Conservation (phyloP, 2,113 vertebrate genomes). For the Hypomesus transpacificus region DNA sequence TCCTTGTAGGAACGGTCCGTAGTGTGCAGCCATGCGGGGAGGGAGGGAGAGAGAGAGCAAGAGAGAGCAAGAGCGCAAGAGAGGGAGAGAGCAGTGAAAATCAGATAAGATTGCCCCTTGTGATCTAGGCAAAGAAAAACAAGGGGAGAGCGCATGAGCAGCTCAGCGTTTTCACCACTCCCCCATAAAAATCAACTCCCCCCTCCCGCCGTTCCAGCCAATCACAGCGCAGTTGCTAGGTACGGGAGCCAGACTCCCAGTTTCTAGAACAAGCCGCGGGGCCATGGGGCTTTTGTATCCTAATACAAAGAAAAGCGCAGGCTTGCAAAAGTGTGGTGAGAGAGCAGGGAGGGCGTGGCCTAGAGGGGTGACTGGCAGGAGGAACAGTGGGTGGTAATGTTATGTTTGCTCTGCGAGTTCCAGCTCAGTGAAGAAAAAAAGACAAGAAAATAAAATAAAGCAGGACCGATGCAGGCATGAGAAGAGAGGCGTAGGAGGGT, state of each 20-base stretch:
- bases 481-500: neutral
- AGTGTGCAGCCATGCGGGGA: slow-evolving; percentile 27
- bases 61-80: slow-evolving; percentile 7
- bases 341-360: slow-evolving; percentile 33
- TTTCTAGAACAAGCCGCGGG: slow-evolving; percentile 56
- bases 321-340: slow-evolving; percentile 38
- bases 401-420: slow-evolving; percentile 5
- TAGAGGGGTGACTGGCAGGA: slow-evolving; percentile 1
- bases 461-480: slow-evolving; percentile 20
- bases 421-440: slow-evolving; percentile 6
- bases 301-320: slow-evolving; percentile 57
- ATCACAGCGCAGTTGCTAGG: slow-evolving; percentile 75
- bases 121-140: slow-evolving; percentile 60
- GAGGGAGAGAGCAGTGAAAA: slow-evolving; percentile 38
- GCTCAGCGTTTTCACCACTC: slow-evolving; percentile 28
- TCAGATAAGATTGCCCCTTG: slow-evolving; percentile 57
- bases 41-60: neutral
- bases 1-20: slow-evolving; percentile 27
- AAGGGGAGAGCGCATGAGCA: slow-evolving; percentile 58
- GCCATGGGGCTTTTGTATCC: slow-evolving; percentile 52
- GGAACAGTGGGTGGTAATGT: slow-evolving; percentile 2
- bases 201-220: slow-evolving; percentile 57
- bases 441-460: slow-evolving; percentile 21
- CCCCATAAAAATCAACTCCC: slow-evolving; percentile 23
- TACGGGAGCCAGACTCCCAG: slow-evolving; percentile 27